phyloP scores from a whole-genome alignment of 2,797 vertebrate genomes.

The Anolis apletophallus region DNA sequence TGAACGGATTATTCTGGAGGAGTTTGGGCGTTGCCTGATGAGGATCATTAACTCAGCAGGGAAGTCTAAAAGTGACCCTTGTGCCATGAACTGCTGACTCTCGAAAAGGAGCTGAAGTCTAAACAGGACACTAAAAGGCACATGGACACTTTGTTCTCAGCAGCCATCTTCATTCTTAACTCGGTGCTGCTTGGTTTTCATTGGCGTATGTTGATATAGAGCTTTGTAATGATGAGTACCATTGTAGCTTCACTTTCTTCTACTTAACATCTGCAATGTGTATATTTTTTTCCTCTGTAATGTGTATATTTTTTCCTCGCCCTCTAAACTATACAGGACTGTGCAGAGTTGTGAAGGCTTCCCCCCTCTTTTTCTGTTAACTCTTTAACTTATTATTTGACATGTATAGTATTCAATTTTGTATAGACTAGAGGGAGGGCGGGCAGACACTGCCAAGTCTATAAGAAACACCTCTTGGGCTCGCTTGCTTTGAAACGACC shows the following conservation, averaged over 20 bases:
- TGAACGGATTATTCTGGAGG: constrained; percentile 94
- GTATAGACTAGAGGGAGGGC: constrained; percentile 44
- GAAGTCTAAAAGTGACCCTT: constrained; percentile 94
- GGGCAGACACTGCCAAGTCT: constrained; percentile 36
- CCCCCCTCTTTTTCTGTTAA: constrained; percentile 53
- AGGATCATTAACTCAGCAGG: constrained; percentile 95
- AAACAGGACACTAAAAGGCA: constrained; percentile 70
- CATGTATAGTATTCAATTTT: constrained; percentile 67
- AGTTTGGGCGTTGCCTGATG: constrained; percentile 97
- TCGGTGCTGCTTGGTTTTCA: constrained; percentile 78
- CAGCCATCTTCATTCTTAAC: constrained; percentile 67
- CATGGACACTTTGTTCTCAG: constrained; percentile 72
- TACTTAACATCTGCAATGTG: constrained; percentile 68
- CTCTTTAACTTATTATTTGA: constrained; percentile 80
- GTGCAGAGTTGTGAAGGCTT: constrained; percentile 67
- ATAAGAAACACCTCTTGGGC: not conserved
- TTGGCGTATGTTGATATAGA: constrained; percentile 70
- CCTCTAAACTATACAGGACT: constrained; percentile 69
- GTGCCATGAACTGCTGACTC: constrained; percentile 92
- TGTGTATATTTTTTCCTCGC: constrained; percentile 62
- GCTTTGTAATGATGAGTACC: constrained; percentile 74
- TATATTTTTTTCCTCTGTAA: constrained; percentile 49
- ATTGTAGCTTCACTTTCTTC: constrained; percentile 74
- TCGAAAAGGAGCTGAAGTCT: constrained; percentile 53
- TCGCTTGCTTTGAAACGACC: not conserved